Conservation (phyloP, 2,888 invertebrate species). For the Steinernema hermaphroditum region DNA sequence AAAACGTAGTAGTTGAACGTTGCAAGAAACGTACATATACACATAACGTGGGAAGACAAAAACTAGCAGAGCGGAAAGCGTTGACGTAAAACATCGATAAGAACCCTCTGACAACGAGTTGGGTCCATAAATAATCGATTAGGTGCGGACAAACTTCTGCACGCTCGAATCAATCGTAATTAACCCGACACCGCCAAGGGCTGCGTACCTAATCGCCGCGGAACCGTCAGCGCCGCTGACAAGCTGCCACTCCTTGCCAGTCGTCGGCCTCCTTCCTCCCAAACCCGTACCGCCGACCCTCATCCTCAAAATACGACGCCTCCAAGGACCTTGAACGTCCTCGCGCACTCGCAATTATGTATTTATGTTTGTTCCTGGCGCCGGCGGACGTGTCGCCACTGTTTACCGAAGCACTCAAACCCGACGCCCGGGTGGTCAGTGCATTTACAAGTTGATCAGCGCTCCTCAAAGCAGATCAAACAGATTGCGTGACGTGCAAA, state of each 20-base stretch:
- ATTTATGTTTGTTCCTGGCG: conserved; percentile 15
- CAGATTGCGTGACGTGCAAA: conserved; percentile 23
- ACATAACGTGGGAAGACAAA: neutral
- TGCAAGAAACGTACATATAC: neutral
- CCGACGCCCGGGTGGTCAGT: neutral
- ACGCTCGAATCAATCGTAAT: conserved; percentile 10
- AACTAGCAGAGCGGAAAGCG: neutral
- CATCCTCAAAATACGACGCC: conserved; percentile 7
- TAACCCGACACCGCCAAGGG: conserved; percentile 6
- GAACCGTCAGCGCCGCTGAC: conserved; percentile 3
- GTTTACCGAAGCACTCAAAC: conserved; percentile 9
- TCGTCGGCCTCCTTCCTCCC: neutral
- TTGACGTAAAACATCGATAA: neutral
- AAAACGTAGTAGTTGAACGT: neutral
- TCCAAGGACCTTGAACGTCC: conserved; percentile 7
- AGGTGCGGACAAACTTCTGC: conserved; percentile 17
- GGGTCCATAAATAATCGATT: conserved; percentile 21
- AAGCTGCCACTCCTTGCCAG: conserved; percentile 1
- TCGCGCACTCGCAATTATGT: conserved; percentile 11
- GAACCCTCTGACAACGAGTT: neutral
- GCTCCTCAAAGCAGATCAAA: neutral
- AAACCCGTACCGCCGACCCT: neutral
- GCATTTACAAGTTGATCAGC: neutral
- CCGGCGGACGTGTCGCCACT: neutral
- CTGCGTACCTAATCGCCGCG: conserved; percentile 15